Percentiles rank a stretch among this genome's conserved stretches.
Conservation (phyloP, 2,113 vertebrate species). For the Cervus canadensis region DNA sequence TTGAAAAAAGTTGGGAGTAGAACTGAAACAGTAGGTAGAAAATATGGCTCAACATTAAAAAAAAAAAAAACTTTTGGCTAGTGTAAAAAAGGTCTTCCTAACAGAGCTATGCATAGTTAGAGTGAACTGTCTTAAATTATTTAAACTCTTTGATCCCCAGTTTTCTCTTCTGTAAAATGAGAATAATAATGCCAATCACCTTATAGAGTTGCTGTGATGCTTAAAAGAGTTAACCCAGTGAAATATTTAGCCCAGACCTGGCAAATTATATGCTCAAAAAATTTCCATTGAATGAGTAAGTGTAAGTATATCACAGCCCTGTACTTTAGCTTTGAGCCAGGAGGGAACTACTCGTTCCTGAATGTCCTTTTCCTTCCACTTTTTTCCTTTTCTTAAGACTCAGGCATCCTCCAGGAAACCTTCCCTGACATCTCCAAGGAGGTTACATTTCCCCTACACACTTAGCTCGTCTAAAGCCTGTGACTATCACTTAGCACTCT, state of each 20-base stretch:
- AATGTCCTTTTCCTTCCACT: not conserved
- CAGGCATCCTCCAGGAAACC: not conserved
- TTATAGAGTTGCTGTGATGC: not conserved
- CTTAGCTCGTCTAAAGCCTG: not conserved
- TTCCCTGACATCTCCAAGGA: not conserved
- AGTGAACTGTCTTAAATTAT: not conserved
- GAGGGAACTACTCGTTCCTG: not conserved
- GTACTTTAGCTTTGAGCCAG: not conserved
- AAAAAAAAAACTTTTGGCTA: not conserved
- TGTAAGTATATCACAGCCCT: not conserved
- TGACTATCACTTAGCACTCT: not conserved
- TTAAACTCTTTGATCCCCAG: not conserved
- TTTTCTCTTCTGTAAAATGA: constrained; percentile 19
- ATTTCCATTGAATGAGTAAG: not conserved
- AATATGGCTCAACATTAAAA: not conserved
- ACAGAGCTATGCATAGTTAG: not conserved
- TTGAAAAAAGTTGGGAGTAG: constrained; percentile 2
- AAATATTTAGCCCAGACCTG: not conserved
- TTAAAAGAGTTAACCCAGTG: not conserved
- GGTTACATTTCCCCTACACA: not conserved
- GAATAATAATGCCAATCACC: not conserved
- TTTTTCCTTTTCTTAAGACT: not conserved
- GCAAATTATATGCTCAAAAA: not conserved
- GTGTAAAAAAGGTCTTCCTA: not conserved
- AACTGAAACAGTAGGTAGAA: not conserved